Percentiles rank a stretch among this genome's conserved stretches.
phyloP scores from a whole-genome alignment of 2,113 vertebrate genomes.

The Microtus pennsylvanicus region DNA sequence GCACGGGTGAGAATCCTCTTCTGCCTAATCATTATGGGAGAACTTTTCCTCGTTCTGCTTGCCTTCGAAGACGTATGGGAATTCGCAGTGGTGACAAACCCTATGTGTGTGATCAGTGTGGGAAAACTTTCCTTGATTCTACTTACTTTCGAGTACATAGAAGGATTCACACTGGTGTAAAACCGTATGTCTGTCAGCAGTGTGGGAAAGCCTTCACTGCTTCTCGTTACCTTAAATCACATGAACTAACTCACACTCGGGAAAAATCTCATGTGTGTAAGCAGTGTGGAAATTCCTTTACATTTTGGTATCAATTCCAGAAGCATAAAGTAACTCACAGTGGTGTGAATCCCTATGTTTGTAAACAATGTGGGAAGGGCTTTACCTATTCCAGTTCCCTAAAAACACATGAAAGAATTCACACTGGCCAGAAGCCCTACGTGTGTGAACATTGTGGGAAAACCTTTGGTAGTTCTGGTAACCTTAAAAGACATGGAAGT shows the following conservation, averaged over 20 bases:
- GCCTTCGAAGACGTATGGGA: no score
- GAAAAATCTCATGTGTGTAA: neutral
- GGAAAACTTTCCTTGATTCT: neutral
- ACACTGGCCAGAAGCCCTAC: neutral
- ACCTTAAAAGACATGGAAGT: neutral
- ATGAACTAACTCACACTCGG: neutral
- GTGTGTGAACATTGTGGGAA: neutral
- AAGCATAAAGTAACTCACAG: conserved; percentile 1
- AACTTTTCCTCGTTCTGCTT: neutral
- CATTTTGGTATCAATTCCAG: neutral
- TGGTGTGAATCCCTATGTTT: neutral
- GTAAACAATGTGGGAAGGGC: neutral
- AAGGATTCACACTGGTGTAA: neutral
- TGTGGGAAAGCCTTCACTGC: conserved; percentile 5
- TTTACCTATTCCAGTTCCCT: neutral
- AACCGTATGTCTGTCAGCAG: neutral
- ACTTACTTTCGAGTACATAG: neutral
- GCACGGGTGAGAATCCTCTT: neutral
- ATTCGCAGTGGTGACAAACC: neutral
- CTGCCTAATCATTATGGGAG: neutral
- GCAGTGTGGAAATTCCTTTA: neutral
- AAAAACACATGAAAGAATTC: neutral
- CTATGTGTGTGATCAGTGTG: neutral
- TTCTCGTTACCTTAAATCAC: neutral
- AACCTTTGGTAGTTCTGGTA: neutral